Conservation (phyloP, 2,797 vertebrate genomes). For the Bradypodion pumilum region DNA sequence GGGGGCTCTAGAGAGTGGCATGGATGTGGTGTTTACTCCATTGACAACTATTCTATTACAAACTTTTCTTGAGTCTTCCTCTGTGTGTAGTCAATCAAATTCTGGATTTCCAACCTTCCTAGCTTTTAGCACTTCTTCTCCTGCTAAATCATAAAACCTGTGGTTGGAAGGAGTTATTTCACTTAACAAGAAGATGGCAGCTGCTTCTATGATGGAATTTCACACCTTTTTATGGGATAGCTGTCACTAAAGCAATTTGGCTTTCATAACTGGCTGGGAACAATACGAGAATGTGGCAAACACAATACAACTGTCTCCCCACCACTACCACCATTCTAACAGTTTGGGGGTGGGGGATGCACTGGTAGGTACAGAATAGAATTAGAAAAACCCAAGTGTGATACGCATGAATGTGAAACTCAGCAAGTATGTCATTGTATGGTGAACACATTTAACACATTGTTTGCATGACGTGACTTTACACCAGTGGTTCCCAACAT, state of each 20-base stretch:
- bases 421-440: neutral
- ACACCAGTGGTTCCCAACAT: too few species aligned
- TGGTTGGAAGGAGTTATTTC: neutral
- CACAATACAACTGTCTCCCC: neutral
- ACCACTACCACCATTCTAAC: neutral
- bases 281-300: neutral
- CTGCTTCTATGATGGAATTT: neutral
- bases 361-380: neutral
- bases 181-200: neutral
- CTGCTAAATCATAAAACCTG: neutral
- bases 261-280: neutral
- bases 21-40: too few species aligned
- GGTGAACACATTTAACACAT: neutral
- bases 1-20: conserved; percentile 12
- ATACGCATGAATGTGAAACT: neutral
- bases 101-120: neutral
- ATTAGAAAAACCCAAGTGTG: neutral
- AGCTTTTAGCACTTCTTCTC: neutral
- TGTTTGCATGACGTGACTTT: neutral
- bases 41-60: neutral
- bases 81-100: neutral
- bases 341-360: too few species aligned
- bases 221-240: neutral
- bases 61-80: neutral
- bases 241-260: neutral